Evolutionary conservation across 2,797 vertebrate genomes (phyloP), one percentile per base, ranked within the genome.

Genomic region (Diplodus sargus): DNA sequence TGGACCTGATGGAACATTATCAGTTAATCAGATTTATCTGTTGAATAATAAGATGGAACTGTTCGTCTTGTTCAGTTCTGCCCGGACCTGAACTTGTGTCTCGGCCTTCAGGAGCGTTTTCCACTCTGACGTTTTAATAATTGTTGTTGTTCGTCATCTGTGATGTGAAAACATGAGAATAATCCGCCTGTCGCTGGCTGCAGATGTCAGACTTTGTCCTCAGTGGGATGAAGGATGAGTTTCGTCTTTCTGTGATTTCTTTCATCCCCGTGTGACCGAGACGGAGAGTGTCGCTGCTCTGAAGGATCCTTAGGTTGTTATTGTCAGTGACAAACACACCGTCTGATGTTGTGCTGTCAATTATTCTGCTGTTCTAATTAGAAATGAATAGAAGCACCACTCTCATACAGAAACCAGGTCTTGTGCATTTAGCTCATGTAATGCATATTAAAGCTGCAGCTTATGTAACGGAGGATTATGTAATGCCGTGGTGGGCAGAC

Each of bases 381-480:
- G 39, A 56, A 23, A 14, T 9, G 20, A 54, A 30, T 0, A 53
- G 15, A 69, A 34, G 12, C 11, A 4, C 3, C 28, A 1, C 52
- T 4, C 59, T 4, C 4, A 7, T 0, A 30, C 18, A 53, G 54
- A 28, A 22, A 20, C 16, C 42, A 15, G 14, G 9, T n/a, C 14
- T 0, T 6, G 34, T 25, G 67, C 51, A 0, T 70, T 14, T 13
- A 22, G 57, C 3, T 62, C 48, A 54, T 42, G 73, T 49, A 20
- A 13, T 23, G 47, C 71, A 56, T 52, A 14, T 57, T 58, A 57
- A 49, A 51, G 22, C 34, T 43, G 1, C 0, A 30, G 16, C 9
- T 89, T 85, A 85, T 74, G 8, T 87, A 83, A 89, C 18, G 4
- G 15, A 2, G 72, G 72, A 25, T 85, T 74, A 83, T 53, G 62